Evolutionary conservation across 1,140 invertebrate genomes (phyloP).

Genomic region (Adoxophyes honmai): DNA sequence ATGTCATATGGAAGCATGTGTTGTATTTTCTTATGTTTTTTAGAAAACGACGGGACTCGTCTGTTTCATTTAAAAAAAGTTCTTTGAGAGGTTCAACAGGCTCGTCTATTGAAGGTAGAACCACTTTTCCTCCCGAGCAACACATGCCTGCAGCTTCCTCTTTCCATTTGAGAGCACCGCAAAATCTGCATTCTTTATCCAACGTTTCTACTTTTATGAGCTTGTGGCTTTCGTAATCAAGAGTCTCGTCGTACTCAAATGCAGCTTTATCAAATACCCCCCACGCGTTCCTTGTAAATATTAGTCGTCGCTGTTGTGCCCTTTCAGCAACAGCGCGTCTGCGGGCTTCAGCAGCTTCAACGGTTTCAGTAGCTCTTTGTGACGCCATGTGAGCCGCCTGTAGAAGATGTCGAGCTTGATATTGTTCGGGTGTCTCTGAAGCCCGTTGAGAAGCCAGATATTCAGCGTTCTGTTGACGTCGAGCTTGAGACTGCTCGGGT

Average conservation of each 20-base stretch:
- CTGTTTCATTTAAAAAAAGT: conserved; percentile 36
- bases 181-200: too few relatives aligned
- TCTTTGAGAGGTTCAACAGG: conserved; percentile 33
- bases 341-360: conserved; percentile 28
- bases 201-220: conserved; percentile 34
- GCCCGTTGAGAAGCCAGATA: conserved; percentile 28
- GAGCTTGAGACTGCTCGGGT: conserved; percentile 24
- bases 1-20: too few relatives aligned
- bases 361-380: conserved; percentile 20
- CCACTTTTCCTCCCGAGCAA: too few relatives aligned
- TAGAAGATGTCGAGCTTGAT: conserved; percentile 14
- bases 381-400: conserved; percentile 18
- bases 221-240: conserved; percentile 32
- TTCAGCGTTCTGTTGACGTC: conserved; percentile 26
- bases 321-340: conserved; percentile 33
- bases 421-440: too few relatives aligned
- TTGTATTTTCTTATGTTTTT: too few relatives aligned
- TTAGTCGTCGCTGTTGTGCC: conserved; percentile 30
- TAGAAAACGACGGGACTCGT: too few relatives aligned
- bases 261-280: too few relatives aligned
- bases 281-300: conserved; percentile 34
- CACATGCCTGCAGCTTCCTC: too few relatives aligned
- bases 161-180: too few relatives aligned
- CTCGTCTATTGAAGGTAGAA: conserved; percentile 30
- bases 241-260: too few relatives aligned